Conservation (phyloP, 2,888 invertebrate species). For the Mesochorus sp. region DNA sequence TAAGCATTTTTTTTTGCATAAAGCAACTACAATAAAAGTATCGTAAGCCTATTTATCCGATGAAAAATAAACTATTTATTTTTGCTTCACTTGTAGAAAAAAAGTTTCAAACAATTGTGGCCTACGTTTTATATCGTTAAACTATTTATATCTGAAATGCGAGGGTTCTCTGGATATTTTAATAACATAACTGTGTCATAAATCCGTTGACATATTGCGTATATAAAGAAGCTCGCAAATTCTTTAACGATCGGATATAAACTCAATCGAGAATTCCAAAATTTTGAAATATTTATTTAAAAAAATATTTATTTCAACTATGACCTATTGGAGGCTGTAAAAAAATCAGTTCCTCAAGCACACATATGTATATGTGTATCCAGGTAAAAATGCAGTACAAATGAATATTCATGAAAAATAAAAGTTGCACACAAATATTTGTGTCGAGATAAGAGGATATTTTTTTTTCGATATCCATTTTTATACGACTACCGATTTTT, state of each 20-base stretch:
- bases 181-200: constrained; percentile 2
- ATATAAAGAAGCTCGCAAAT: neutral
- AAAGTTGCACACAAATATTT: too few species aligned
- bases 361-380: neutral
- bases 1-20: neutral
- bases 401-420: neutral
- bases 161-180: neutral
- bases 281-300: neutral
- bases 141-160: constrained; percentile 17
- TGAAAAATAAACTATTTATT: neutral
- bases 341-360: neutral
- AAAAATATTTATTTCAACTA: too few species aligned
- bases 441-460: neutral
- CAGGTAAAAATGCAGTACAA: neutral
- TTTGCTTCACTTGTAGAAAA: neutral
- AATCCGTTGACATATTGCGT: neutral
- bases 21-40: neutral
- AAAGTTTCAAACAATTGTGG: constrained; percentile 4
- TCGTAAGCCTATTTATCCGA: neutral
- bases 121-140: neutral
- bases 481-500: neutral
- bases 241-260: neutral
- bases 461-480: constrained; percentile 23
- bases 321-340: too few species aligned
- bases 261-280: neutral